These are phyloP conservation scores for Pseudorectes ferrugineus DNA, from an alignment of 2,113 vertebrate genomes.

Conservation along the genomic window DNA sequence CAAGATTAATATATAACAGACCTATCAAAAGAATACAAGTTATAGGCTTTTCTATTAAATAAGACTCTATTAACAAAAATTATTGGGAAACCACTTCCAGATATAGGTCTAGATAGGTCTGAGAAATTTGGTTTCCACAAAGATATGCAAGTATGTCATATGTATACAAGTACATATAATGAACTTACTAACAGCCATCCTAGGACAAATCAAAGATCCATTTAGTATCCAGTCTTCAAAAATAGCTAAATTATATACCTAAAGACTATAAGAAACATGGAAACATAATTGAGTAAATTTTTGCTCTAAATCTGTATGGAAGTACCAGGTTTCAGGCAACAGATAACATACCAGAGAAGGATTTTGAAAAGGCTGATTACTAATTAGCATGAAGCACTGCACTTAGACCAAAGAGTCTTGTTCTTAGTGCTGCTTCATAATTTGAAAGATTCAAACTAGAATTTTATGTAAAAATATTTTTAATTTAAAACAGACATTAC, in stretches of 20 bases:
- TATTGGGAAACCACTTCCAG: neutral
- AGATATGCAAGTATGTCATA: neutral
- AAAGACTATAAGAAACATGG: neutral
- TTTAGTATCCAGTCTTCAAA: neutral
- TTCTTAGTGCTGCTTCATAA: neutral
- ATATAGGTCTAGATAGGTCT: neutral
- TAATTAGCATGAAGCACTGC: neutral
- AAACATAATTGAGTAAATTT: neutral
- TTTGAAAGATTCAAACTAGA: neutral
- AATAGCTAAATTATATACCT: neutral
- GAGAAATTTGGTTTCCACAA: neutral
- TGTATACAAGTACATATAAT: fast-evolving
- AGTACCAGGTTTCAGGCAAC: neutral
- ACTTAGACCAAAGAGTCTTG: neutral
- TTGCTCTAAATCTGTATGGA: neutral
- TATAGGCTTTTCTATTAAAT: neutral
- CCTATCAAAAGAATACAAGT: neutral
- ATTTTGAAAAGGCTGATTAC: neutral
- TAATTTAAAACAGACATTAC: neutral
- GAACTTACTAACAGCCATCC: neutral
- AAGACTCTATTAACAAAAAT: neutral
- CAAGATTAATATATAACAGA: neutral
- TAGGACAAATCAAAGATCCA: neutral
- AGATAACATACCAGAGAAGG: neutral
- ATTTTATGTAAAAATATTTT: neutral